phyloP scores from a whole-genome alignment of 2,888 invertebrate species.

The Muschampia plurimacula region DNA sequence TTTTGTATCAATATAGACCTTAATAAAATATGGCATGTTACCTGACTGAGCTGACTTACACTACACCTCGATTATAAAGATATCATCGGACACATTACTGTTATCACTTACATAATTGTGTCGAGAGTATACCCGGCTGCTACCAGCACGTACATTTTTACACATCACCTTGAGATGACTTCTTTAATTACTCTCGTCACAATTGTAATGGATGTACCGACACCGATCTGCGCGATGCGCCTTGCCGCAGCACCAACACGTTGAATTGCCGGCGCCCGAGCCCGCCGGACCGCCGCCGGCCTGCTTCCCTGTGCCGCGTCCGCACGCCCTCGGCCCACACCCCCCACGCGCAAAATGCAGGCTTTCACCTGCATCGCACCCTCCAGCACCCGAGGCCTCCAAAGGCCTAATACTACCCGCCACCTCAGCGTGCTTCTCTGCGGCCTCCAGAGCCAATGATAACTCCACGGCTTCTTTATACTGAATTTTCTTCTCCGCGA shows the following conservation, averaged over 20 bases:
- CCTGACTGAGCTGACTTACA: background rate
- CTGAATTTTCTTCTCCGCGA: background rate
- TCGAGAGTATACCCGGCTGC: background rate
- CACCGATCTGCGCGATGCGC: background rate
- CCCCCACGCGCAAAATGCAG: background rate
- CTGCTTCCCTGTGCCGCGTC: background rate
- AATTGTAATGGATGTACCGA: background rate
- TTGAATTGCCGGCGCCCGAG: background rate
- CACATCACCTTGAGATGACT: background rate
- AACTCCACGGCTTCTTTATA: constrained; percentile 2
- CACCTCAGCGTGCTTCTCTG: constrained; percentile 1
- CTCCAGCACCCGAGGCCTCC: background rate
- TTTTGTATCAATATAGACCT: background rate
- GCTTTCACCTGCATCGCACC: background rate
- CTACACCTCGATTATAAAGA: background rate
- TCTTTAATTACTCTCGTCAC: background rate
- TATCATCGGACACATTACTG: background rate
- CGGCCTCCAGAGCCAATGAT: constrained; percentile 1
- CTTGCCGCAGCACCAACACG: constrained; percentile 4
- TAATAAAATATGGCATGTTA: background rate
- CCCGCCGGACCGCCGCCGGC: background rate
- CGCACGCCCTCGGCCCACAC: background rate
- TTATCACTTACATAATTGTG: background rate
- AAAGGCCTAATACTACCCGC: background rate
- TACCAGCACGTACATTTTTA: background rate